Evolutionary conservation across 2,888 invertebrate genomes (phyloP).

Genomic region (Eubasilissa splendida): DNA sequence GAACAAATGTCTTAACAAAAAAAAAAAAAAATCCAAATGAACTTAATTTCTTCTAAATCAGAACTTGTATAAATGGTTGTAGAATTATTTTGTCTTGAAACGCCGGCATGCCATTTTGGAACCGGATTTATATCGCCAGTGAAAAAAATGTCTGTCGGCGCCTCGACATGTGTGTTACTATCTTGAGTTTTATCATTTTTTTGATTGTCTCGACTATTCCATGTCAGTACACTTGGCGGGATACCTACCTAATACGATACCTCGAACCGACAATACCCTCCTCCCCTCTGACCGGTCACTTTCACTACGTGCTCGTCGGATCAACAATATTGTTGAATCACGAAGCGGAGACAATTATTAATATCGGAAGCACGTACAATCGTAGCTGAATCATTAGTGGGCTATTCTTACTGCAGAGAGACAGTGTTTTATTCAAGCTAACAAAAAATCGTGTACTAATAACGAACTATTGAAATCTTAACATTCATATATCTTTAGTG

Average conservation of each 20-base stretch:
- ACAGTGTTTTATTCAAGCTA: too few relatives aligned
- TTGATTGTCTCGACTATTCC: slow-evolving; percentile 27
- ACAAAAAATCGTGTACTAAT: too few relatives aligned
- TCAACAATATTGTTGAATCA: not conserved
- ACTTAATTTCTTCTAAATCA: too few relatives aligned
- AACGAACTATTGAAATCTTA: too few relatives aligned
- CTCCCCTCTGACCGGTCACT: not conserved
- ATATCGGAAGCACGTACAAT: too few relatives aligned
- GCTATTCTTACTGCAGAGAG: too few relatives aligned
- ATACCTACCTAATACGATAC: not conserved
- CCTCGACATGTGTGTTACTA: not conserved
- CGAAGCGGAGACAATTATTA: not conserved
- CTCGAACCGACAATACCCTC: not conserved
- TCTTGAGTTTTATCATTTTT: slow-evolving; percentile 20
- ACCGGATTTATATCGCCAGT: slow-evolving; percentile 16
- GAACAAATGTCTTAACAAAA: too few relatives aligned
- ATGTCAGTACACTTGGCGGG: slow-evolving; percentile 9
- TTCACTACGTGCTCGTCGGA: not conserved
- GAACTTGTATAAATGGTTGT: too few relatives aligned
- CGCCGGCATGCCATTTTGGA: not conserved
- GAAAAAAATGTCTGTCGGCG: not conserved
- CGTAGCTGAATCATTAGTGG: too few relatives aligned
- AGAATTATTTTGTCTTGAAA: not conserved
- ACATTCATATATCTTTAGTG: too few relatives aligned
- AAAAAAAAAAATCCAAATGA: too few relatives aligned